phyloP scores from a whole-genome alignment of 1,140 invertebrate genomes.

The Temnothorax curvispinosus region DNA sequence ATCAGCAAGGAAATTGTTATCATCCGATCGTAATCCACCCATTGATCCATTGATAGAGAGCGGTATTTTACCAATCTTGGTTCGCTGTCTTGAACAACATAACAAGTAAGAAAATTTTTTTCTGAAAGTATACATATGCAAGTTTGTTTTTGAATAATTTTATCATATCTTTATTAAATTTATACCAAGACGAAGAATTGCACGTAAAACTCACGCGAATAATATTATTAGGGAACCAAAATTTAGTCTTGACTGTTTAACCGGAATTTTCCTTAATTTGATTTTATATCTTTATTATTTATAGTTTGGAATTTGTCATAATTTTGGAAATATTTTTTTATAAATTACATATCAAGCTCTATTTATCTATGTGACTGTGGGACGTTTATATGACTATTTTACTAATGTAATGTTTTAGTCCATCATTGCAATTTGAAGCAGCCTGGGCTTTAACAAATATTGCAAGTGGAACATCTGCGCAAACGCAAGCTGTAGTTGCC shows the following conservation, averaged over 20 bases:
- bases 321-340: slow-evolving; percentile 17
- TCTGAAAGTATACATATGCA: background rate
- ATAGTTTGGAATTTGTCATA: background rate
- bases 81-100: slow-evolving; percentile 94
- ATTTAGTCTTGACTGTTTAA: no score
- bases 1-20: slow-evolving; percentile 96
- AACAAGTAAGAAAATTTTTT: slow-evolving; percentile 88
- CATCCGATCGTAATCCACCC: slow-evolving; percentile 99
- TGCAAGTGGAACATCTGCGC: slow-evolving; percentile 97
- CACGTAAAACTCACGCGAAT: no score
- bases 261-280: no score
- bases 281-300: no score
- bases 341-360: slow-evolving; percentile 15
- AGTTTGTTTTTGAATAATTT: slow-evolving; percentile 2
- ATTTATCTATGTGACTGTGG: background rate
- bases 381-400: background rate
- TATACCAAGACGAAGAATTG: no score
- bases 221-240: no score
- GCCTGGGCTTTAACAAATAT: slow-evolving; percentile 99
- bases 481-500: slow-evolving; percentile 98
- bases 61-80: slow-evolving; percentile 97
- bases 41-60: slow-evolving; percentile 98
- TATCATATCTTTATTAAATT: background rate
- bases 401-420: slow-evolving; percentile 87
- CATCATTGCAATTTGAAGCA: slow-evolving; percentile 98